Evolutionary conservation across 2,888 invertebrate genomes (phyloP).

Genomic region (Schizaphis graminum): DNA sequence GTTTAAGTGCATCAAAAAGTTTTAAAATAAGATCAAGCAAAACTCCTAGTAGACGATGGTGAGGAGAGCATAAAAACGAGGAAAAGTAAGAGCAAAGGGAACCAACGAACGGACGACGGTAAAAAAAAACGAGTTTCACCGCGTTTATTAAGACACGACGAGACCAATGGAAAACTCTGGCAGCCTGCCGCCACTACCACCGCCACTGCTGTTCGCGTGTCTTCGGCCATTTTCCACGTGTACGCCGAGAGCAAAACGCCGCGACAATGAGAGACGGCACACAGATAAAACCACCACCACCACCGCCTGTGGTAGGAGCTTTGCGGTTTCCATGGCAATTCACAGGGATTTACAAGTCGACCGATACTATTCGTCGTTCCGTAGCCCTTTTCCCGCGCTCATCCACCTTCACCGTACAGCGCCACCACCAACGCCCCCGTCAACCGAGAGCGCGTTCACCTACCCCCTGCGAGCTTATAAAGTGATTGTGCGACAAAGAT

Average conservation of each 20-base stretch:
- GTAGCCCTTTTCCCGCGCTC: not conserved
- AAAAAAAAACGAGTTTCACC: not conserved
- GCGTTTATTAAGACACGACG: not conserved
- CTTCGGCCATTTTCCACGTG: conserved; percentile 20
- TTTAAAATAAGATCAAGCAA: not conserved
- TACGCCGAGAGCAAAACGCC: not conserved
- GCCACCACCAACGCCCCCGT: not conserved
- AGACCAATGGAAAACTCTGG: conserved; percentile 38
- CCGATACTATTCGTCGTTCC: conserved; percentile 61
- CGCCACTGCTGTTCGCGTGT: not conserved
- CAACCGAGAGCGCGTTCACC: not conserved
- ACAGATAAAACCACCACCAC: conserved; percentile 22
- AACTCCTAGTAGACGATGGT: not conserved
- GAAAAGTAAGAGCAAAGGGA: not conserved
- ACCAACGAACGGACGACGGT: not conserved
- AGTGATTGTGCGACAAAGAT: conserved; percentile 58
- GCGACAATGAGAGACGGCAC: not conserved
- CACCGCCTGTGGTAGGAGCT: conserved; percentile 47
- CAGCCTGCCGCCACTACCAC: not conserved
- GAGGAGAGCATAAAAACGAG: not conserved
- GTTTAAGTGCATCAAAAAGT: not conserved
- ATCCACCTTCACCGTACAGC: not conserved
- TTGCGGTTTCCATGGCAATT: conserved; percentile 65
- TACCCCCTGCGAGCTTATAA: conserved; percentile 22
- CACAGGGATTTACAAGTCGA: conserved; percentile 61